Conservation (phyloP, 2,797 vertebrate genomes). For the Aeoliscus strigatus region DNA sequence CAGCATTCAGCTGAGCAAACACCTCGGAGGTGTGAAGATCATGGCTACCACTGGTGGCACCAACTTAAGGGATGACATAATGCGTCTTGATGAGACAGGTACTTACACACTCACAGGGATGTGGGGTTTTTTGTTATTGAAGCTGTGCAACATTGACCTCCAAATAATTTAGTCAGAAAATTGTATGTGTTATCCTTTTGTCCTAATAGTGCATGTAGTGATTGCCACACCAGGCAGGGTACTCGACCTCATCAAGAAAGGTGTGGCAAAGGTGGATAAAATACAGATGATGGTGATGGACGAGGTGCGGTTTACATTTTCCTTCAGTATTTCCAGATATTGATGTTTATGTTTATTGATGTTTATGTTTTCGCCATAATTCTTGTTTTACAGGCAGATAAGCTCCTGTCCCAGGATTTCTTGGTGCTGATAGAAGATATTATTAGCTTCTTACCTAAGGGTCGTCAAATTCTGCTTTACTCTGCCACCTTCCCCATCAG, state of each 20-base stretch:
- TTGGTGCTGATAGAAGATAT: constrained; percentile 74
- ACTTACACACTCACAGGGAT: too few relatives aligned
- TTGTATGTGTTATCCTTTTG: too few relatives aligned
- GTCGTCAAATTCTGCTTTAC: constrained; percentile 74
- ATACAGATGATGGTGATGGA: constrained; percentile 75
- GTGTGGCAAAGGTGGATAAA: constrained; percentile 70
- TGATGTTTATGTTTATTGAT: neutral
- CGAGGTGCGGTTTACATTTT: constrained; percentile 55
- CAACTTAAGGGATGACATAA: constrained; percentile 75
- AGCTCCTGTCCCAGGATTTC: constrained; percentile 77
- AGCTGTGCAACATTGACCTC: too few relatives aligned
- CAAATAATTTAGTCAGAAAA: too few relatives aligned
- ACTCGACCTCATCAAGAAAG: constrained; percentile 75
- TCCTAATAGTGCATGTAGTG: constrained; percentile 68
- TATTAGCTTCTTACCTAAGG: constrained; percentile 70
- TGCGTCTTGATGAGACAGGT: constrained; percentile 76
- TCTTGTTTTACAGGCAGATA: constrained; percentile 78
- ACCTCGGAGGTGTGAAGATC: constrained; percentile 72
- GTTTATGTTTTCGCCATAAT: too few relatives aligned
- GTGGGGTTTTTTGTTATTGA: too few relatives aligned
- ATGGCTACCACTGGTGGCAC: constrained; percentile 78
- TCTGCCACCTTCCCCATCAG: constrained; percentile 76
- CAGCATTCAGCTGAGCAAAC: constrained; percentile 74
- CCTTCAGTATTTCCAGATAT: neutral
- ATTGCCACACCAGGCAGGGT: constrained; percentile 76